Base-by-base conservation (phyloP, 2,113 vertebrate genomes). In the Rynchops niger region DNA sequence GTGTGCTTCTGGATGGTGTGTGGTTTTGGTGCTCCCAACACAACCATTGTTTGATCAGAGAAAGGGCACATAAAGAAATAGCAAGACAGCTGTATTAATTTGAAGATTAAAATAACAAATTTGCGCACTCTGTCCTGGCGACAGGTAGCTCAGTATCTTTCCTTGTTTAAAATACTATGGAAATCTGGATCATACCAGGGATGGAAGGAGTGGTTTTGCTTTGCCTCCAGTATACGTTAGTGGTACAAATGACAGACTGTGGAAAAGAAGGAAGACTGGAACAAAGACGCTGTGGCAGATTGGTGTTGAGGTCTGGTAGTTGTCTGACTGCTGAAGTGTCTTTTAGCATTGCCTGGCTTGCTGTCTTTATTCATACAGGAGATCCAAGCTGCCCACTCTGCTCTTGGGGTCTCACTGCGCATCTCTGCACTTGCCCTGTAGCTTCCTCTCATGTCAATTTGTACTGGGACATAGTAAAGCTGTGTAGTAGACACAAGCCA, bases 211-310 rank as follows among this genome's bases (percentile, higher is more conserved):
- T 40, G n/a, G 27, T 53, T 88, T 84, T 81, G n/a, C 36, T 58
- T n/a, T 80, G 74, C 15, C 53, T 82, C 15, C 22, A 43, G 13
- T 30, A 11, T 13, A 14, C 7, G 2, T 49, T 16, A 63, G 38
- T 0, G 0, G 76, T 69, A n/a, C 26, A 74, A n/a, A 27, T 36
- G 61, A 55, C 43, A 47, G 49, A n/a, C 50, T 30, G 12, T 5
- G 27, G 34, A 49, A 17, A 63, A 69, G 56, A 79, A 36, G 47
- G 29, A 67, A 40, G n/a, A 50, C 2, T 22, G 76, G 73, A 84
- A 79, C 52, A 61, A 67, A 63, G 43, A 38, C 2, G 3, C 59
- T 12, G 15, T 34, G 27, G 69, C 52, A 78, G 56, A 47, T 20
- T 4, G 2, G 3, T 50, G 25, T 26, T 86, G 45, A 92, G 32